A percentile compares a stretch with the other conserved stretches of the same genome.
These are phyloP conservation scores for Semnornis frantzii DNA, from an alignment of 2,113 vertebrate species.

Conservation along the genomic window DNA sequence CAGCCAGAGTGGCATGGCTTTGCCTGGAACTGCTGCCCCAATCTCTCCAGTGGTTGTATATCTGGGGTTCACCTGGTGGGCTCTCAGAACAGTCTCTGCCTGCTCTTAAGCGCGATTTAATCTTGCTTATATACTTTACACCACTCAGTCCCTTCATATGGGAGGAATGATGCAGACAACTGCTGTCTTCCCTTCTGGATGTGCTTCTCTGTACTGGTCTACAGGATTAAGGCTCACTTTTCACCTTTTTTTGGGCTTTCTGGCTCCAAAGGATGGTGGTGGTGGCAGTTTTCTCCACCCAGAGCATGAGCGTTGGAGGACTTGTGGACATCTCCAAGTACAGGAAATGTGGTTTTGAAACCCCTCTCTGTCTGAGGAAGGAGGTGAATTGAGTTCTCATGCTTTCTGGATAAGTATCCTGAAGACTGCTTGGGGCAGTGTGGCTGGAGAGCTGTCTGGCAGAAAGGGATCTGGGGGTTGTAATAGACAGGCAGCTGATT, in stretches of 20 bases:
- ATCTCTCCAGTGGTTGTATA: rapidly evolving
- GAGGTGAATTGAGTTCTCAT: rapidly evolving
- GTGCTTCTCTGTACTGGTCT: rapidly evolving
- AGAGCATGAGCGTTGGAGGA: rapidly evolving
- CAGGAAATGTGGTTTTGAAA: not conserved
- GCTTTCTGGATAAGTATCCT: not conserved
- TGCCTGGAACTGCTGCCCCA: not conserved
- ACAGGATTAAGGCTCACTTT: not conserved
- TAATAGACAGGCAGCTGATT: too few relatives aligned
- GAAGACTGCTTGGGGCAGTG: too few relatives aligned
- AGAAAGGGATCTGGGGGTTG: too few relatives aligned
- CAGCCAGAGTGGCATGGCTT: not conserved
- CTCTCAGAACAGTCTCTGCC: rapidly evolving
- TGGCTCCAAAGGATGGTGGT: not conserved
- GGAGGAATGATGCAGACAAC: not conserved
- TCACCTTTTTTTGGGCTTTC: not conserved
- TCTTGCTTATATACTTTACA: not conserved
- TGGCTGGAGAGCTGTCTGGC: too few relatives aligned
- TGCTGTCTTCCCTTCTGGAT: not conserved
- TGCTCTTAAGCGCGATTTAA: not conserved
- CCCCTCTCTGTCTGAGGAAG: not conserved
- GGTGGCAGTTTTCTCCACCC: not conserved
- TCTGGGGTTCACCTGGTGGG: rapidly evolving
- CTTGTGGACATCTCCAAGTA: rapidly evolving
- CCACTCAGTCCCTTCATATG: not conserved